Conservation (phyloP, 2,113 vertebrate genomes). For the rabbit (Oryctolagus cuniculus) region mOryCun1.1 NC_091442.1:115643501-115644000, state of each 20-base stretch:
- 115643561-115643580: not conserved
- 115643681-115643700: not conserved
- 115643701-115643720: not conserved
- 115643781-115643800: too few relatives aligned
- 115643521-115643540: too few relatives aligned
- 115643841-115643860: not conserved
- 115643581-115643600: not conserved
- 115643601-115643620: not conserved
- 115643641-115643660: not conserved
- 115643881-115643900: not conserved
- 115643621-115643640: not conserved
- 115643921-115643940: too few relatives aligned
- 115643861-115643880: too few relatives aligned
- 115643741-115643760: fast-evolving
- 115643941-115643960: not conserved
- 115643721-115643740: not conserved
- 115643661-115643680: not conserved
- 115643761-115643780: not conserved
- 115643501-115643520: too few relatives aligned
- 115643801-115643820: not conserved
- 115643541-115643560: too few relatives aligned
- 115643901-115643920: not conserved
- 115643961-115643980: not conserved
- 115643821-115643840: fast-evolving
- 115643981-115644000: too few relatives aligned